These are phyloP conservation scores for Capitulum mitella DNA, from an alignment of 2,888 invertebrate species.

Conservation along the genomic window DNA sequence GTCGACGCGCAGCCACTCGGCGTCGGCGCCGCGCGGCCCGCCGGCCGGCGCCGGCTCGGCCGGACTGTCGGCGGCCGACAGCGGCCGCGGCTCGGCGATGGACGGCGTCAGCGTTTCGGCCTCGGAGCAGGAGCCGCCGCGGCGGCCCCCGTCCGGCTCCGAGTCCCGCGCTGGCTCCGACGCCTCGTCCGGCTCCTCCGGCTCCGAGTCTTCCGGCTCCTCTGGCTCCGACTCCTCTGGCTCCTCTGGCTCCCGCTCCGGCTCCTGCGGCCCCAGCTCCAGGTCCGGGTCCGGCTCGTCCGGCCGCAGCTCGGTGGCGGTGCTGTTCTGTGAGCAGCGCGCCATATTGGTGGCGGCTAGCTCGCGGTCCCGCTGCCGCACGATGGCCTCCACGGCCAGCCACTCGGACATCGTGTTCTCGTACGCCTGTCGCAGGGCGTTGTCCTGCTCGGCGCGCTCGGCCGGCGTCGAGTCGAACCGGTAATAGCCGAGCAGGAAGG, in stretches of 20 bases:
- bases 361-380: conserved; percentile 70
- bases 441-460: conserved; percentile 59
- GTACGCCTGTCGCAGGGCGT: conserved; percentile 57
- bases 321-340: conserved; percentile 53
- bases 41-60: too few relatives aligned
- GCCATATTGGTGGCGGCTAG: conserved; percentile 77
- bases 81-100: conserved; percentile 4
- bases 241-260: background rate
- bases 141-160: too few relatives aligned
- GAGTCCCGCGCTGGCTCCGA: too few relatives aligned
- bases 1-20: background rate
- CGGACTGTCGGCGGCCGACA: too few relatives aligned
- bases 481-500: conserved; percentile 78
- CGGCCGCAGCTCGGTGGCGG: conserved; percentile 48
- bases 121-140: background rate
- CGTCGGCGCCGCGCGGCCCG: background rate
- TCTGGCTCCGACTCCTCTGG: background rate
- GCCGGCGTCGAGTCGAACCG: conserved; percentile 63
- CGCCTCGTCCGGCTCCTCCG: background rate
- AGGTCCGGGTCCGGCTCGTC: conserved; percentile 28
- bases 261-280: background rate
- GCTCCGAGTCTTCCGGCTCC: background rate
- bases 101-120: background rate
- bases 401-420: conserved; percentile 92
- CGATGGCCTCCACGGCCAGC: conserved; percentile 89